Percentiles rank a stretch among this genome's conserved stretches.
Conservation (phyloP, 1,140 invertebrate species). For the Hycleus cichorii region DNA sequence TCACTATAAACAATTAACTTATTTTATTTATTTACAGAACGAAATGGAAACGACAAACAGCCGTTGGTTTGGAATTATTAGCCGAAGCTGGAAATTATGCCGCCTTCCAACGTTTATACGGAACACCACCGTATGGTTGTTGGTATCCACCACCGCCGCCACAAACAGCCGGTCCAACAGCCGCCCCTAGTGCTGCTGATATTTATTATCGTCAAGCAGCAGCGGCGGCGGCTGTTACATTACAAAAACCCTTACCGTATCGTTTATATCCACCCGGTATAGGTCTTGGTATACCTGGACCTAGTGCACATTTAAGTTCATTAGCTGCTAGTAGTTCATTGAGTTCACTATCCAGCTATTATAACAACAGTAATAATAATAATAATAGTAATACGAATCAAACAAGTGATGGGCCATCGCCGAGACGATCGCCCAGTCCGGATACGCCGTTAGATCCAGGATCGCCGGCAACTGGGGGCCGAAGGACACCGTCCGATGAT, state of each 20-base stretch:
- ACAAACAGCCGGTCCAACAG: conserved; percentile 48
- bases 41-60: conserved; percentile 99
- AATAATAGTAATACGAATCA: conserved; percentile 38
- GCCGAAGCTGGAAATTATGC: conserved; percentile 96
- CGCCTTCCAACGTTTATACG: conserved; percentile 89
- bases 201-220: conserved; percentile 73
- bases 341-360: conserved; percentile 54
- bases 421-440: conserved; percentile 19
- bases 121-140: conserved; percentile 62
- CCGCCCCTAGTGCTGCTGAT: conserved; percentile 60
- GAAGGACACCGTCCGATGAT: conserved; percentile 48
- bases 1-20: no score
- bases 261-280: conserved; percentile 60
- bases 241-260: conserved; percentile 84
- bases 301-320: conserved; percentile 52
- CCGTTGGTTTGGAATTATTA: conserved; percentile 90
- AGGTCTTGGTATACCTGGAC: conserved; percentile 54
- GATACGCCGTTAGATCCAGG: conserved; percentile 42
- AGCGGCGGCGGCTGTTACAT: conserved; percentile 63
- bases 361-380: conserved; percentile 18
- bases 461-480: conserved; percentile 39
- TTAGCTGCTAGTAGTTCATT: conserved; percentile 51
- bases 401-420: conserved; percentile 36
- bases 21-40: conserved; percentile 65
- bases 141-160: conserved; percentile 56